Evolutionary conservation across 2,888 invertebrate species (phyloP).

Genomic region (Drosophila tripunctata): DNA sequence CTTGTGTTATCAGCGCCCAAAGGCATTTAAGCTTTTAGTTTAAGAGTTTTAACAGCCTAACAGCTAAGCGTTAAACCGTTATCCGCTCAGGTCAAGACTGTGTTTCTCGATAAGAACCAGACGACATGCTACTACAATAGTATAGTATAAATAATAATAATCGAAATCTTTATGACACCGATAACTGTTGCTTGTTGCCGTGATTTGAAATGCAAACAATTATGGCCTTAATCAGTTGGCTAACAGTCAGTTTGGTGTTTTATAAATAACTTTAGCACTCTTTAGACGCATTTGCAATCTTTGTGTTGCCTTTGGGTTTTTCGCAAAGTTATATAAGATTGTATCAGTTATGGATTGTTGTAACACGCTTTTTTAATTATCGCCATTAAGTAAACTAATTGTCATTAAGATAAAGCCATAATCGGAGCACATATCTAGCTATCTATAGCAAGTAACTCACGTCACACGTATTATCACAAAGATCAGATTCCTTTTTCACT

Average conservation of each 20-base stretch:
- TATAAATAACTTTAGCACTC: slow-evolving; percentile 4
- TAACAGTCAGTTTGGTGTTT: background rate
- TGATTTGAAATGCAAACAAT: slow-evolving; percentile 26
- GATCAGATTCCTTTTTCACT: background rate
- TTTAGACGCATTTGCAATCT: background rate
- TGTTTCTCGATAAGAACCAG: slow-evolving; percentile 26
- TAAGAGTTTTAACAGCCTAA: background rate
- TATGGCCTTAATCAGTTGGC: slow-evolving; percentile 16
- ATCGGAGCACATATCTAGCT: background rate
- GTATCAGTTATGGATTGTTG: background rate
- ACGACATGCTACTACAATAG: background rate
- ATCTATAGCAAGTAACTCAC: background rate
- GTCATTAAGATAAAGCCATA: background rate
- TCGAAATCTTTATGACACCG: slow-evolving; percentile 21
- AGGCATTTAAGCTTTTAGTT: background rate
- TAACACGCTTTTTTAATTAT: slow-evolving; percentile 10
- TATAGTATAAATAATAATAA: slow-evolving; percentile 5
- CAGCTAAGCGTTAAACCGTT: slow-evolving; percentile 1
- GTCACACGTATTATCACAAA: background rate
- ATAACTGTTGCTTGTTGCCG: slow-evolving; percentile 13
- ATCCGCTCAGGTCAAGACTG: slow-evolving; percentile 17
- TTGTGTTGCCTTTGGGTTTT: background rate
- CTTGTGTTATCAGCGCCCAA: slow-evolving; percentile 15
- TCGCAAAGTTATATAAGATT: slow-evolving; percentile 2
- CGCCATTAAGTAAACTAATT: background rate